These are phyloP conservation scores for Cosmia pyralina DNA, from an alignment of 2,888 invertebrate genomes.

Conservation along the genomic window DNA sequence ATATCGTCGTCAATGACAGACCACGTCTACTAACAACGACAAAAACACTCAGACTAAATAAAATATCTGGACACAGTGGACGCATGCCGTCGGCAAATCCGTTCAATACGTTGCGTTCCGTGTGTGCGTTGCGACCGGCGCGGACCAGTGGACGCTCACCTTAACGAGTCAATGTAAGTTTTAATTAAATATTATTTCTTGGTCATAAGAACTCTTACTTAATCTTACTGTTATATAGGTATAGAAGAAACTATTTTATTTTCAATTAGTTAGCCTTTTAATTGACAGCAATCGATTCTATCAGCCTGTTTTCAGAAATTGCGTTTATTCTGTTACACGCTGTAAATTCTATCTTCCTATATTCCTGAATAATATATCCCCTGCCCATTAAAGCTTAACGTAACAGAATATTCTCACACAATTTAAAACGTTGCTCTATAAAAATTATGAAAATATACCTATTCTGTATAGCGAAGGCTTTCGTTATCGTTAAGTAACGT, in stretches of 20 bases:
- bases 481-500: constrained; percentile 76
- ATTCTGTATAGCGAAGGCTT: constrained; percentile 67
- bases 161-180: background rate
- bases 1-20: too few relatives aligned
- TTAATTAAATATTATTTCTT: background rate
- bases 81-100: too few relatives aligned
- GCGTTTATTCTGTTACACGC: background rate
- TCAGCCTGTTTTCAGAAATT: background rate
- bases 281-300: background rate
- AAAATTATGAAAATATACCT: constrained; percentile 64
- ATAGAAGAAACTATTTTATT: background rate
- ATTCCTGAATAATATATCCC: constrained; percentile 18
- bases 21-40: too few relatives aligned
- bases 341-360: constrained; percentile 20
- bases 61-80: too few relatives aligned
- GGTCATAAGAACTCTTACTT: too few relatives aligned
- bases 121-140: too few relatives aligned
- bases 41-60: too few relatives aligned
- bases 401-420: constrained; percentile 49
- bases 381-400: constrained; percentile 38
- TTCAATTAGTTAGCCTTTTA: background rate
- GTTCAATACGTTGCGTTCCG: too few relatives aligned
- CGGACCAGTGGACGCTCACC: too few relatives aligned
- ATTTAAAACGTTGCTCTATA: constrained; percentile 58
- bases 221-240: background rate